A percentile compares a stretch with the other conserved stretches of the same genome.
These are phyloP conservation scores for Sceliomorpha sp. DNA, from an alignment of 2,888 invertebrate species.

Conservation along the genomic window DNA sequence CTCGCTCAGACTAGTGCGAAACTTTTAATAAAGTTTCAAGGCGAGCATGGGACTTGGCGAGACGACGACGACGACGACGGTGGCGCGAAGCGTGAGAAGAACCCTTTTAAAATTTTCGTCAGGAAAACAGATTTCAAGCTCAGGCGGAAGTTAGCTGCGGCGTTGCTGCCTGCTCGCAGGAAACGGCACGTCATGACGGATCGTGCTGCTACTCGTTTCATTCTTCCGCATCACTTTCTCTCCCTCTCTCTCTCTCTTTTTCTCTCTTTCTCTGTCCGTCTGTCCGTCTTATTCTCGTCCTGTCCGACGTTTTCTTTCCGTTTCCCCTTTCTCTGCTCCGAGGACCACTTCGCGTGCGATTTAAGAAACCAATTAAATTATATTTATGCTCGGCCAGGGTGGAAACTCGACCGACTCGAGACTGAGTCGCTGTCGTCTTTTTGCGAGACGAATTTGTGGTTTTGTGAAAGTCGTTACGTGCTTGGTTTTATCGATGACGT, in stretches of 20 bases:
- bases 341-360: constrained; percentile 51
- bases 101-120: constrained; percentile 62
- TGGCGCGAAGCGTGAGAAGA: constrained; percentile 40
- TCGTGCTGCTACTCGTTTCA: constrained; percentile 8
- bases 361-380: constrained; percentile 66
- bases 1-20: constrained; percentile 48
- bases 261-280: constrained; percentile 27
- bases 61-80: too few relatives aligned
- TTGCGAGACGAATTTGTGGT: too few relatives aligned
- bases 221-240: constrained; percentile 15
- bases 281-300: constrained; percentile 20
- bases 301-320: constrained; percentile 21
- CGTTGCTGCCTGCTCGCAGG: constrained; percentile 18
- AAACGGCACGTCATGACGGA: constrained; percentile 10
- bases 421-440: not conserved
- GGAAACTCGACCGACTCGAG: not conserved
- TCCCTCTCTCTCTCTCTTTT: constrained; percentile 20
- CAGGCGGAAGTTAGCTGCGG: constrained; percentile 35
- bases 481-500: too few relatives aligned
- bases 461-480: too few relatives aligned
- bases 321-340: constrained; percentile 17
- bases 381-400: constrained; percentile 57
- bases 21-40: constrained; percentile 71
- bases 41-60: constrained; percentile 38
- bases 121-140: constrained; percentile 63